Base-by-base conservation (phyloP, 2,113 vertebrate species). In the Zeus faber region DNA sequence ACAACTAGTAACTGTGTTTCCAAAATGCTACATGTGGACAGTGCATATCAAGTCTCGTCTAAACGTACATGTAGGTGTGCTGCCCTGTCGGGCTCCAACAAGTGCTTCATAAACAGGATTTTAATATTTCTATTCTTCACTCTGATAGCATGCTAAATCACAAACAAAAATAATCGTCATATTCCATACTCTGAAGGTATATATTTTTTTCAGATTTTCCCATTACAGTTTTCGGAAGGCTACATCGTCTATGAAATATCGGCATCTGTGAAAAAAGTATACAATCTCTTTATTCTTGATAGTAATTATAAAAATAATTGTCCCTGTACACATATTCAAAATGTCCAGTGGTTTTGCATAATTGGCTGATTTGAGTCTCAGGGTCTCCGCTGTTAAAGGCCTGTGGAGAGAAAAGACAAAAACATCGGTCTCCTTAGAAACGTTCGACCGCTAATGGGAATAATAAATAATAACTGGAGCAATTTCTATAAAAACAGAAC, bases 331-430 rank as follows among this genome's bases (percentile, higher is more conserved):
- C 73, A 67, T 87, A 81, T 83, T 89, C 56, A 87, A 90, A 89
- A 89, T 86, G 74, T 87, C 86, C 85, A 72, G 76, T 73, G 69
- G 75, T 85, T n/a, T 90, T 90, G 89, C 88, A 89, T 91, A 89
- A 88, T 82, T 62, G 80, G 86, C 77, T 80, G 76, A 85, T 75
- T 70, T 77, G 76, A 80, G 64, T 78, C 71, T 70, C 64, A 72
- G n/a, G 72, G 68, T 77, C 67, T 57, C 66, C 71, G 6, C 83
- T 66, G 73, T 82, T 85, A 91, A 75, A 91, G 81, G 69, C 90
- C 90, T 90, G 84, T 58, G 31, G n/a, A n/a, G n/a, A 74, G 81
- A 79, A 54, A 54, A 77, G 65, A 85, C 43, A 70, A 72, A 82
- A 82, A 85, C 80, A 87, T 87, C 51, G 84, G 83, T 85, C 35